A percentile compares a stretch with the other conserved stretches of the same genome.
phyloP scores from a whole-genome alignment of 2,888 invertebrate genomes.

The Melinaea menophilus region DNA sequence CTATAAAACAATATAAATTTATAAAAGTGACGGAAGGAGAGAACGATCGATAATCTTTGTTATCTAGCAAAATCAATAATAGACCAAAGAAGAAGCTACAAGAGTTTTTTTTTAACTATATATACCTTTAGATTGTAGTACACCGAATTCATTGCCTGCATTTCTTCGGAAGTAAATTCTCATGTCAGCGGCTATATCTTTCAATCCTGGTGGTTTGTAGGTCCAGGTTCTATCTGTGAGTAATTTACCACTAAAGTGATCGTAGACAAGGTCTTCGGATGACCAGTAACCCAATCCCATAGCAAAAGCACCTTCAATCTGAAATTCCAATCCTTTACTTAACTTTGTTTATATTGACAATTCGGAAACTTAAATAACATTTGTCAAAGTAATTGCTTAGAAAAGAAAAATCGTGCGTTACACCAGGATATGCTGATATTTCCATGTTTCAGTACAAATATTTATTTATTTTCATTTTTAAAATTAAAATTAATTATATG shows the following conservation, averaged over 20 bases:
- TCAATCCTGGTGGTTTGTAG: conserved; percentile 86
- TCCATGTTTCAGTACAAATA: too few species aligned
- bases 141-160: conserved; percentile 81
- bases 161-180: conserved; percentile 83
- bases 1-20: too few species aligned
- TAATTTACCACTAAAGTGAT: conserved; percentile 80
- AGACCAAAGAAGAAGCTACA: too few species aligned
- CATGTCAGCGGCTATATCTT: conserved; percentile 88
- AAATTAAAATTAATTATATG: too few species aligned
- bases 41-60: too few species aligned
- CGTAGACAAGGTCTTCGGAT: conserved; percentile 82
- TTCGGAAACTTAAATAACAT: neutral
- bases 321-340: conserved; percentile 9
- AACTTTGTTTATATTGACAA: neutral
- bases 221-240: conserved; percentile 89
- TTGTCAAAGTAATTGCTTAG: neutral
- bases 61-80: too few species aligned
- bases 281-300: conserved; percentile 89
- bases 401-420: too few species aligned
- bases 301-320: conserved; percentile 86
- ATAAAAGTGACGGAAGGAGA: too few species aligned
- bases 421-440: too few species aligned
- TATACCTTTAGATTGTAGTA: conserved; percentile 85
- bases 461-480: too few species aligned
- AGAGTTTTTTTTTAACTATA: too few species aligned